Evolutionary conservation across 2,888 invertebrate species (phyloP).

Genomic region (Heliconius ismenius): DNA sequence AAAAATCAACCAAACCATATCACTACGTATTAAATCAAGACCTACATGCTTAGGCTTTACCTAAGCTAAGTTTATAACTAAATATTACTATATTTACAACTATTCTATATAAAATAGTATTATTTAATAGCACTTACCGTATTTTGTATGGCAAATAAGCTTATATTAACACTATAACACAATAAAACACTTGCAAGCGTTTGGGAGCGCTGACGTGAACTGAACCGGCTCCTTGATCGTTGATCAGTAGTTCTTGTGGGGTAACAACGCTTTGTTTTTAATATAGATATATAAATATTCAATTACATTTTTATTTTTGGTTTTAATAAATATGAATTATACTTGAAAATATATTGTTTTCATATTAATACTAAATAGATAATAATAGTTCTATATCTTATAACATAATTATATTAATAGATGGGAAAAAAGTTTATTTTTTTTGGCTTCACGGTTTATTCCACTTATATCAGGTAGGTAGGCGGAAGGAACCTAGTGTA

Average conservation of each 20-base stretch:
- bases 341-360: too few species aligned
- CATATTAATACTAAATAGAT: too few species aligned
- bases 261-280: conserved; percentile 41
- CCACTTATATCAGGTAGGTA: too few species aligned
- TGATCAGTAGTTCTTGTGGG: conserved; percentile 47
- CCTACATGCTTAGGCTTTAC: background rate
- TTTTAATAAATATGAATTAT: too few species aligned
- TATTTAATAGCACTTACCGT: conserved; percentile 8
- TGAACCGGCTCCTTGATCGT: conserved; percentile 54
- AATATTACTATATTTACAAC: background rate
- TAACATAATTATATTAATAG: too few species aligned
- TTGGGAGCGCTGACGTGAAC: conserved; percentile 49
- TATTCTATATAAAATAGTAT: background rate
- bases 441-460: too few species aligned
- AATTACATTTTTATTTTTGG: too few species aligned
- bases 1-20: conserved; percentile 17
- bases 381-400: too few species aligned
- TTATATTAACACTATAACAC: conserved; percentile 17
- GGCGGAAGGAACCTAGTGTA: too few species aligned
- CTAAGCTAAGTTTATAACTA: background rate
- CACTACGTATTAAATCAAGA: background rate
- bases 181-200: conserved; percentile 47
- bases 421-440: too few species aligned
- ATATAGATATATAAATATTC: background rate
- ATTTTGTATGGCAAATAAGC: background rate